phyloP scores from a whole-genome alignment of 2,888 invertebrate species.

The Agonum fuliginosum region DNA sequence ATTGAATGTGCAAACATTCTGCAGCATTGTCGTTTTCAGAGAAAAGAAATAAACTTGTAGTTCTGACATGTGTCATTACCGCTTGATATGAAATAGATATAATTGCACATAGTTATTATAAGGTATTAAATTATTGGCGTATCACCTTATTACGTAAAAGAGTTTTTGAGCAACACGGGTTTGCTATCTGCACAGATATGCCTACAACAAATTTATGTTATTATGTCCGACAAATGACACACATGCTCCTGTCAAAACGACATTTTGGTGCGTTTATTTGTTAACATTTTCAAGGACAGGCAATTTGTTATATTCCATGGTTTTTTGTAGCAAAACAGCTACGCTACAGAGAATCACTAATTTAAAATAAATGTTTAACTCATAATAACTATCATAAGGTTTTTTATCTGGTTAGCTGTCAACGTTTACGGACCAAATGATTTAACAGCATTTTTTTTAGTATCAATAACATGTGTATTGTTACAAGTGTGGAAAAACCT shows the following conservation, averaged over 20 bases:
- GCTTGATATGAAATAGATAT: background rate
- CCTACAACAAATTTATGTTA: conserved; percentile 22
- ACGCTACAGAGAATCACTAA: conserved; percentile 22
- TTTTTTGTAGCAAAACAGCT: conserved; percentile 4
- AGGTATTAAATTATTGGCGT: conserved; percentile 5
- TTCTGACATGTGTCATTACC: background rate
- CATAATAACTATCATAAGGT: conserved; percentile 3
- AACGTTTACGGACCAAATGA: conserved; percentile 33
- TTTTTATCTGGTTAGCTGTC: conserved; percentile 33
- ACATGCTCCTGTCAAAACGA: conserved; percentile 19
- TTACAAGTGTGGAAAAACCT: conserved; percentile 16
- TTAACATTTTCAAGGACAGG: conserved; percentile 25
- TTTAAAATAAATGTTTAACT: conserved; percentile 30
- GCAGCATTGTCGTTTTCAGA: no score
- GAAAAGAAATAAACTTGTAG: background rate
- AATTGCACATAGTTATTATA: background rate
- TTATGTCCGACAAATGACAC: conserved; percentile 24
- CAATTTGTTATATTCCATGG: conserved; percentile 3
- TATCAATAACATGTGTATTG: conserved; percentile 24
- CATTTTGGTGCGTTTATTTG: conserved; percentile 19
- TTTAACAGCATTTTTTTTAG: conserved; percentile 20
- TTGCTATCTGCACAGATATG: conserved; percentile 15
- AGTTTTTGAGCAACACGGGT: conserved; percentile 18
- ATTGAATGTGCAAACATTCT: no score
- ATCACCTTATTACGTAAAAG: conserved; percentile 22